Evolutionary conservation across 1,140 invertebrate species (phyloP), one percentile per base, ranked within the genome.

Genomic region (Pollicipes pollicipes): DNA sequence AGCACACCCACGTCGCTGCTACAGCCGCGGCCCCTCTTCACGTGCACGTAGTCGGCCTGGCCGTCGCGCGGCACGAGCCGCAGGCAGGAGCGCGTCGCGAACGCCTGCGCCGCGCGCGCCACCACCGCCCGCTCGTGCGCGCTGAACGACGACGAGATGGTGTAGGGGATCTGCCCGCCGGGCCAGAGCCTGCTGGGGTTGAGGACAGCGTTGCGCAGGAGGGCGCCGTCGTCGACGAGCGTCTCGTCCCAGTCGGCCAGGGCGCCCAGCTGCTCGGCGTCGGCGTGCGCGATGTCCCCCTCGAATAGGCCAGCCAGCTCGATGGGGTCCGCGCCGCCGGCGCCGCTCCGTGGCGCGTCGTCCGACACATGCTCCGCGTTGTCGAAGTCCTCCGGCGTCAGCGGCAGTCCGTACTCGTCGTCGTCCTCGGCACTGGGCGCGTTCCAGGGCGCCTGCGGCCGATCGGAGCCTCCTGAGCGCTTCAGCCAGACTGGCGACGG

Each of bases 1-100:
- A 77, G 78, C 32, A 82, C 74, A 4, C 85, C 85, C 0, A 86
- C 83, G 58, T 78, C 77, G 0, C 83, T 84, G 78, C 81, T 84
- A 71, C 84, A 85, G 21, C 84, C 83, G 32, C 27, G 68, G 26
- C 72, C 70, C 68, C 73, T 73, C 66, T 73, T 71, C 35, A 76
- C 69, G 67, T 76, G 75, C 30, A 76, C 71, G 68, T 73, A 76
- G 69, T 74, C 71, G 21, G 13, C 28, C 67, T 74, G 70, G 8
- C 17, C 6, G 6, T 1, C 16, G 30, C 67, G 27, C 29, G 71
- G 69, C 67, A 68, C 70, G 28, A 74, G 71, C 24, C 71, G 32
- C 37, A 74, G 69, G 66, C 73, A 74, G 0, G 73, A 70, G 21
- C 28, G n/a, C 27, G 63, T 31, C 21, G 72, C 30, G 21, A 64